phyloP scores from a whole-genome alignment of 2,888 invertebrate species.

The Trichogramma evanescens region DNA sequence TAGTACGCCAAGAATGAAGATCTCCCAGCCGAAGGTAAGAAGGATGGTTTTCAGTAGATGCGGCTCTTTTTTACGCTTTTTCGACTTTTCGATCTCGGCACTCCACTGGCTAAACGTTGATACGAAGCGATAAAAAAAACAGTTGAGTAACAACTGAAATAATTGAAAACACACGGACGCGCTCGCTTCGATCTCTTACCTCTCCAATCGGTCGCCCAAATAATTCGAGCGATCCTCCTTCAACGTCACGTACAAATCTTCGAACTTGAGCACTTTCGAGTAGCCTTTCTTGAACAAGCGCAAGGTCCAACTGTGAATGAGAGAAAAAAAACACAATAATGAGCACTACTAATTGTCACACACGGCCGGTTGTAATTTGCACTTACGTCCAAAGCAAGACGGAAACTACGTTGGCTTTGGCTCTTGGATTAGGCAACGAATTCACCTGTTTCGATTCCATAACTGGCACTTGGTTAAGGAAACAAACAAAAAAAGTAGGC shows the following conservation, averaged over 20 bases:
- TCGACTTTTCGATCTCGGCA: conserved; percentile 44
- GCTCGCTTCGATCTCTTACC: conserved; percentile 31
- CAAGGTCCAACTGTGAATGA: conserved; percentile 61
- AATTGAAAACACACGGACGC: neutral
- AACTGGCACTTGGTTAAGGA: no score
- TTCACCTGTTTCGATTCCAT: no score
- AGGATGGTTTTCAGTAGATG: conserved; percentile 48
- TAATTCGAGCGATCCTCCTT: conserved; percentile 60
- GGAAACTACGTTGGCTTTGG: conserved; percentile 55
- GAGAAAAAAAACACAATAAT: neutral
- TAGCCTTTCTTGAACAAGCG: conserved; percentile 71
- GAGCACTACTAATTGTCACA: neutral
- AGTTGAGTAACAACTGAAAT: neutral
- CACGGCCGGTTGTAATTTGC: neutral
- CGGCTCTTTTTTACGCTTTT: conserved; percentile 38
- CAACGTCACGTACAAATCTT: conserved; percentile 68
- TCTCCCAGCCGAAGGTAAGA: conserved; percentile 46
- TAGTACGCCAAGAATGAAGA: conserved; percentile 45
- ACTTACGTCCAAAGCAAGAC: conserved; percentile 57
- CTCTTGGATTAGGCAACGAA: conserved; percentile 51
- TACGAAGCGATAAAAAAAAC: neutral
- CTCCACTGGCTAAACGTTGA: conserved; percentile 47
- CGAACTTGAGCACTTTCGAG: conserved; percentile 62
- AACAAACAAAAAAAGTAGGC: no score
- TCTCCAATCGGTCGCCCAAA: conserved; percentile 64